These are phyloP conservation scores for Melanargia galathea DNA, from an alignment of 2,888 invertebrate species.

Conservation along the genomic window DNA sequence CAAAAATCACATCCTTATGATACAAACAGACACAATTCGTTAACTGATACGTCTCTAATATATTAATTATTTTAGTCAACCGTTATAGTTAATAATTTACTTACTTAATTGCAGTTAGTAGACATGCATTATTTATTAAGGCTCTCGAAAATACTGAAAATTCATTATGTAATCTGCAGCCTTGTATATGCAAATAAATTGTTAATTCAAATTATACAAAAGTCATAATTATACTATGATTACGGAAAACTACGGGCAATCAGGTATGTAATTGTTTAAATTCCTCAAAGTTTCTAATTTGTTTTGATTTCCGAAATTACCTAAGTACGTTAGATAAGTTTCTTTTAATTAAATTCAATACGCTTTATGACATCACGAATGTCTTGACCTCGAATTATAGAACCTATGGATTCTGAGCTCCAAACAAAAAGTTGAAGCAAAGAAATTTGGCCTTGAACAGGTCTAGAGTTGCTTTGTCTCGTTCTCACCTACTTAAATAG, in stretches of 20 bases:
- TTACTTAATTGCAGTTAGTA: no score
- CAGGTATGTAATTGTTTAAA: neutral
- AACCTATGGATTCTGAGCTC: no score
- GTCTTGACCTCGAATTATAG: no score
- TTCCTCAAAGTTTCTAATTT: neutral
- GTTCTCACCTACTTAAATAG: no score
- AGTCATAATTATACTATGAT: constrained; percentile 1
- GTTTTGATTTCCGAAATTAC: neutral
- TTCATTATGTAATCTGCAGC: neutral
- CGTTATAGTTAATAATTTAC: no score
- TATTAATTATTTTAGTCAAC: no score
- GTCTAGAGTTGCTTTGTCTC: no score
- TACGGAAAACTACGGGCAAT: neutral
- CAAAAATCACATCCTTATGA: no score
- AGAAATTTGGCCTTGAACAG: neutral
- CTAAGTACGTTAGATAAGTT: neutral
- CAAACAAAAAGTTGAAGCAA: no score
- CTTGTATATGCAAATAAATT: neutral
- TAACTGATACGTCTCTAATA: no score
- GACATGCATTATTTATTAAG: neutral
- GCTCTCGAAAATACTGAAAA: neutral
- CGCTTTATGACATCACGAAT: neutral
- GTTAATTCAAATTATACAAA: constrained; percentile 5
- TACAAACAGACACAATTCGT: no score
- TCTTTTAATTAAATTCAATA: neutral